phyloP scores from a whole-genome alignment of 2,113 vertebrate species.

The Petrocephalus zakoni region DNA sequence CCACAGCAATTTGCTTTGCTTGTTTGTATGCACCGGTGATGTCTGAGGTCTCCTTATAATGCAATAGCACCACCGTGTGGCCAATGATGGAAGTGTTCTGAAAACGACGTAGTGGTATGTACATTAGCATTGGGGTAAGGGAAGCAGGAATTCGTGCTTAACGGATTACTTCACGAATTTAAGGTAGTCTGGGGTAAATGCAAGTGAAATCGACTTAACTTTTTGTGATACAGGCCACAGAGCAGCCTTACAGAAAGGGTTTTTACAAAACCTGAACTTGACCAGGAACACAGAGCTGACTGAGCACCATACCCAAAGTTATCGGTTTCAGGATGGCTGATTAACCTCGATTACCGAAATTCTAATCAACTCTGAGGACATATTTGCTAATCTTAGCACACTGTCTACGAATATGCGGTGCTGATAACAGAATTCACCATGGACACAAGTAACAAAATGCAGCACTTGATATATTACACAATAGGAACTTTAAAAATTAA shows the following conservation, averaged over 20 bases:
- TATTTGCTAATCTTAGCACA: neutral
- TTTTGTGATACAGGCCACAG: neutral
- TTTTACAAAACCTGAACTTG: neutral
- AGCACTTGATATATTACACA: neutral
- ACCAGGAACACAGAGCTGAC: neutral
- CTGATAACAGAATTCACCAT: neutral
- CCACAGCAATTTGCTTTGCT: neutral
- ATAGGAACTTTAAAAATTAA: neutral
- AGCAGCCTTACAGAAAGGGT: neutral
- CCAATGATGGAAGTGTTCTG: neutral
- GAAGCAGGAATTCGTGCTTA: neutral
- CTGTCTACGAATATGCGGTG: neutral
- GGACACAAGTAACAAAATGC: neutral
- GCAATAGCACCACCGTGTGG: neutral
- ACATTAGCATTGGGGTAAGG: neutral
- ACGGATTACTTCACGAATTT: neutral
- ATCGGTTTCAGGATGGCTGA: neutral
- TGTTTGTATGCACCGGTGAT: neutral
- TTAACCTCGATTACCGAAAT: neutral
- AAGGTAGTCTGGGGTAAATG: neutral
- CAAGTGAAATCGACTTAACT: too few species aligned
- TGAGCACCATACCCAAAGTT: neutral
- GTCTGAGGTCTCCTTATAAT: neutral
- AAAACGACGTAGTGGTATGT: neutral
- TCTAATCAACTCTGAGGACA: neutral